Percentiles rank a stretch among this genome's conserved stretches.
These are phyloP conservation scores for Eurytoma californica DNA, from an alignment of 2,888 invertebrate genomes.

Conservation along the genomic window DNA sequence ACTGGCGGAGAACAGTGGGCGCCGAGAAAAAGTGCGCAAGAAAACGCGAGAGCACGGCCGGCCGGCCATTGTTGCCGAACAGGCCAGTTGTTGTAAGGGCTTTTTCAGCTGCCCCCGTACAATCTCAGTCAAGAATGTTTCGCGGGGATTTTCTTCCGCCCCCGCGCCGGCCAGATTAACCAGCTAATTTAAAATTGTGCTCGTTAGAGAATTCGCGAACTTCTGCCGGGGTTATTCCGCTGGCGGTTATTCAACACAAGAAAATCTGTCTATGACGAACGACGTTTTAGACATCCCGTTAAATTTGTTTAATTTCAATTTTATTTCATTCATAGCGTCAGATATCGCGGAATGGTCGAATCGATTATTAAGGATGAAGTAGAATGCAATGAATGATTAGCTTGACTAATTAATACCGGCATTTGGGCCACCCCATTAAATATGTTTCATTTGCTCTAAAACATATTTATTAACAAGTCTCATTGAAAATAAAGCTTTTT, in stretches of 20 bases:
- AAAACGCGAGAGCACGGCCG: slow-evolving; percentile 26
- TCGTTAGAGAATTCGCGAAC: slow-evolving; percentile 48
- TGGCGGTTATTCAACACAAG: slow-evolving; percentile 39
- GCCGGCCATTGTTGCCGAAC: slow-evolving; percentile 51
- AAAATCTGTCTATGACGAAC: slow-evolving; percentile 37
- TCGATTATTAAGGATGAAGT: too few relatives aligned
- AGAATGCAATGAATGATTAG: too few relatives aligned
- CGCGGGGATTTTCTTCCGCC: slow-evolving; percentile 35
- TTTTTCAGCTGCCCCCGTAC: slow-evolving; percentile 47
- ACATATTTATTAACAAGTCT: too few relatives aligned
- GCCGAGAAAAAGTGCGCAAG: slow-evolving; percentile 33
- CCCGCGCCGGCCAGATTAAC: slow-evolving; percentile 37
- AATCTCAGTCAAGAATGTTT: slow-evolving; percentile 48
- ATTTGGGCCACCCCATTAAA: too few relatives aligned
- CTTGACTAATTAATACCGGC: too few relatives aligned
- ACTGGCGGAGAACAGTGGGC: too few relatives aligned
- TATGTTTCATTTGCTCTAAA: too few relatives aligned
- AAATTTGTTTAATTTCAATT: too few relatives aligned
- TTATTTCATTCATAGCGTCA: too few relatives aligned
- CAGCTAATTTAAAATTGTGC: slow-evolving; percentile 53
- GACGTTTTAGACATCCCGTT: slow-evolving; percentile 6
- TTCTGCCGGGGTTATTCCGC: too few relatives aligned
- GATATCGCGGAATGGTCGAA: too few relatives aligned
- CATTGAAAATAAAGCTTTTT: too few relatives aligned
- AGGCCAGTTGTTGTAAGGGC: slow-evolving; percentile 47